Conservation (phyloP, 2,797 vertebrate genomes). For the Siniperca undulata region DNA sequence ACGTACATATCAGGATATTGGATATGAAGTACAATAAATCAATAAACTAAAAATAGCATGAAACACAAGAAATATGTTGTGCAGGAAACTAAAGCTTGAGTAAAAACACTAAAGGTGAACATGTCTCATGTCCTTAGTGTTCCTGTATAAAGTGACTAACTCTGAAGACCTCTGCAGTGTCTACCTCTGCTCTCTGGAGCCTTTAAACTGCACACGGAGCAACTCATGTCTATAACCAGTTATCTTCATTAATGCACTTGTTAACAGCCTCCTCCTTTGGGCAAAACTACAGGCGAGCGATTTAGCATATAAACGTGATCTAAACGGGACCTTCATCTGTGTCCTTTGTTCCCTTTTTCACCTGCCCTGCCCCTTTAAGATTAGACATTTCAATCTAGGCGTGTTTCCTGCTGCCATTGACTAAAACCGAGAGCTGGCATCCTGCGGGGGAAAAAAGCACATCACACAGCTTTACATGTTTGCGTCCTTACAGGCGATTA, state of each 20-base stretch:
- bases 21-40: neutral
- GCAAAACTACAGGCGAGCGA: neutral
- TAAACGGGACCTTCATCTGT: neutral
- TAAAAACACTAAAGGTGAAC: neutral
- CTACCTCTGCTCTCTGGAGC: conserved; percentile 31
- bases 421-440: conserved; percentile 74
- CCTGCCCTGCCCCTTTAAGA: conserved; percentile 87
- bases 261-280: conserved; percentile 9
- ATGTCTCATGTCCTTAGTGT: neutral
- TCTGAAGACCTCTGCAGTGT: conserved; percentile 37
- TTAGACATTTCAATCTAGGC: conserved; percentile 85
- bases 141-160: neutral
- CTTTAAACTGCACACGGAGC: neutral
- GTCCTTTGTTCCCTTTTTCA: conserved; percentile 80
- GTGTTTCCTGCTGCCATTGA: conserved; percentile 89
- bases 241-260: conserved; percentile 18
- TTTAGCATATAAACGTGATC: conserved; percentile 32
- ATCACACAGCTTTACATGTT: conserved; percentile 40
- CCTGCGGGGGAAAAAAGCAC: conserved; percentile 70
- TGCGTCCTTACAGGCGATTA: neutral
- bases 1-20: neutral
- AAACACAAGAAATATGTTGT: neutral
- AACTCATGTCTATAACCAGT: conserved; percentile 29
- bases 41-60: neutral
- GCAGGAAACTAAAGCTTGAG: neutral